Base-by-base conservation (phyloP, 2,797 vertebrate species). In the Echiichthys vipera region DNA sequence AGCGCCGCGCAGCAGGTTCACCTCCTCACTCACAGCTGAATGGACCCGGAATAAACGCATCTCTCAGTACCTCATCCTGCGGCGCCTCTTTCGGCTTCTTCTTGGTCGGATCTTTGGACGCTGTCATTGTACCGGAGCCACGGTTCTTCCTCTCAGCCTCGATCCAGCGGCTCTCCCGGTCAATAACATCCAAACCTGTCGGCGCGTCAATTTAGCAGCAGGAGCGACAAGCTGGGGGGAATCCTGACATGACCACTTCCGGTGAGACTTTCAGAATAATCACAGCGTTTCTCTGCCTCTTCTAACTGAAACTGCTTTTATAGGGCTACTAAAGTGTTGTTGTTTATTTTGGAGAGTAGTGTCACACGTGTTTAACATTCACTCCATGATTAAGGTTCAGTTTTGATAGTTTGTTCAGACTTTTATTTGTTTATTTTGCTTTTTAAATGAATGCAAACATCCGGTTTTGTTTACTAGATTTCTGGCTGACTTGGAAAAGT, bases 101-200 rank as follows among this genome's bases (percentile, higher is more conserved):
- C 84, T 89, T 90, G 2, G 59, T 85, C 22, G 87, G 76, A 1
- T 91, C 90, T 76, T 86, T 91, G 34, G 90, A 86, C n/a, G 89
- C 89, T 2, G 91, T 92, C 91, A 92, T 92, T 2, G 71, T 74
- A 2, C 37, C 30, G 63, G 25, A 78, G 76, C 65, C 25, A 0
- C 24, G 0, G 51, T 57, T 7, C 61, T 40, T n/a, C 20, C 14
- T 4, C 29, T 72, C 53, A 17, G 37, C 36, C 78, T 36, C 40
- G 42, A 22, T 63, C 58, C 74, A 61, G 71, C 74, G 15, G 14
- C 80, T 81, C 81, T 83, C 71, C 65, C 58, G 45, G 54, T 72
- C n/a, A 81, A 75, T 75, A 77, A 83, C 83, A 62, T 68, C 71
- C 77, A 10, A 61, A 71, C 64, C 77, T 36, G 74, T 37, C 64